Evolutionary conservation across 2,797 vertebrate genomes (phyloP).

Genomic region (Thaleichthys pacificus): DNA sequence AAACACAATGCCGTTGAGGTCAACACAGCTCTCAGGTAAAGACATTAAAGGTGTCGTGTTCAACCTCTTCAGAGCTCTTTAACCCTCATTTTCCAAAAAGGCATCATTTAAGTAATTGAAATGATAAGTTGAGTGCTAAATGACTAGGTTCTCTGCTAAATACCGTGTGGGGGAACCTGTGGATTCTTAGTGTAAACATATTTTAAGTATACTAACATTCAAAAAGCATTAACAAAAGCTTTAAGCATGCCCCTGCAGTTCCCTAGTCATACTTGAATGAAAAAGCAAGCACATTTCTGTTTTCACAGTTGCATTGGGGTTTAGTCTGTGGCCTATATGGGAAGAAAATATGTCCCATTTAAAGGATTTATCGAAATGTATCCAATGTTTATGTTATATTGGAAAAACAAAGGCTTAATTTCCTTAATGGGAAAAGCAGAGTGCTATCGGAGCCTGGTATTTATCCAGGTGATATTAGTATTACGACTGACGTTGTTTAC

Average conservation of each 20-base stretch:
- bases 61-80: neutral
- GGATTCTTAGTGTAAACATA: neutral
- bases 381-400: neutral
- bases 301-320: constrained; percentile 13
- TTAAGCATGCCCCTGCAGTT: neutral
- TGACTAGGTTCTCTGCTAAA: neutral
- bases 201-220: neutral
- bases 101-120: neutral
- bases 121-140: neutral
- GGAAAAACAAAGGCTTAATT: neutral
- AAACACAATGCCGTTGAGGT: neutral
- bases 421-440: neutral
- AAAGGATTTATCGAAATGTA: constrained; percentile 1
- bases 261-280: neutral
- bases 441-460: neutral
- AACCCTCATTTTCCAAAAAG: neutral
- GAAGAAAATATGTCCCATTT: constrained; percentile 6
- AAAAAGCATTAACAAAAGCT: neutral
- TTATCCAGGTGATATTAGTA: constrained; percentile 12
- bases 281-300: constrained; percentile 7
- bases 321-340: constrained; percentile 1
- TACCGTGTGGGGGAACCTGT: neutral
- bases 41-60: neutral
- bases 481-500: constrained; percentile 21
- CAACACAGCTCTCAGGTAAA: constrained; percentile 13